Percentiles rank a stretch among this genome's conserved stretches.
phyloP scores from a whole-genome alignment of 2,113 vertebrate genomes.

The Guaruba guarouba region DNA sequence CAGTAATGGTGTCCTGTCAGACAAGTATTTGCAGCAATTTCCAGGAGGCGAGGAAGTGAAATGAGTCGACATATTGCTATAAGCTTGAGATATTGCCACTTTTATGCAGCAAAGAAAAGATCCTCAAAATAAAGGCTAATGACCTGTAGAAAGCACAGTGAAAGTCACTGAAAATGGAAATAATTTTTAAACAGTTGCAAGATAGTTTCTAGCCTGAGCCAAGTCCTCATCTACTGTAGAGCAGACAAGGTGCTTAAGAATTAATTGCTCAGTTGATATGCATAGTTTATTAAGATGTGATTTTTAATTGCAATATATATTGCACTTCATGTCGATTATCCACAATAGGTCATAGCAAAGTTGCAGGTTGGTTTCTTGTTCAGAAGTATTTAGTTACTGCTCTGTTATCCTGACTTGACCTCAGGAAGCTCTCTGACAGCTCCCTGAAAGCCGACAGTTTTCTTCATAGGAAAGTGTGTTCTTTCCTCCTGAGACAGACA shows the following conservation, averaged over 20 bases:
- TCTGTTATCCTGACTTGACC: neutral
- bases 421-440: neutral
- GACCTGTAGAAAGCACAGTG: neutral
- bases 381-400: neutral
- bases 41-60: neutral
- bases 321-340: neutral
- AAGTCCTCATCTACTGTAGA: neutral
- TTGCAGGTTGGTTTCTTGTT: conserved; percentile 17
- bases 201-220: neutral
- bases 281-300: conserved; percentile 57
- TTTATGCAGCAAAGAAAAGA: neutral
- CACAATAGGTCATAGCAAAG: neutral
- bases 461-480: neutral
- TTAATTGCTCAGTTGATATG: conserved; percentile 46
- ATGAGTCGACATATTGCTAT: neutral
- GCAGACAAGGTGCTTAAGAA: conserved; percentile 11
- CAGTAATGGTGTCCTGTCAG: neutral
- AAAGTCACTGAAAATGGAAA: conserved; percentile 6
- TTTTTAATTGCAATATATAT: conserved; percentile 48
- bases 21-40: neutral
- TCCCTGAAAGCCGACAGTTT: neutral
- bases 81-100: neutral
- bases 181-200: neutral
- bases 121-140: conserved; percentile 45
- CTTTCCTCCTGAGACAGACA: neutral